Evolutionary conservation across 2,797 vertebrate genomes (phyloP).

Genomic region (Jordanella pulchra): DNA sequence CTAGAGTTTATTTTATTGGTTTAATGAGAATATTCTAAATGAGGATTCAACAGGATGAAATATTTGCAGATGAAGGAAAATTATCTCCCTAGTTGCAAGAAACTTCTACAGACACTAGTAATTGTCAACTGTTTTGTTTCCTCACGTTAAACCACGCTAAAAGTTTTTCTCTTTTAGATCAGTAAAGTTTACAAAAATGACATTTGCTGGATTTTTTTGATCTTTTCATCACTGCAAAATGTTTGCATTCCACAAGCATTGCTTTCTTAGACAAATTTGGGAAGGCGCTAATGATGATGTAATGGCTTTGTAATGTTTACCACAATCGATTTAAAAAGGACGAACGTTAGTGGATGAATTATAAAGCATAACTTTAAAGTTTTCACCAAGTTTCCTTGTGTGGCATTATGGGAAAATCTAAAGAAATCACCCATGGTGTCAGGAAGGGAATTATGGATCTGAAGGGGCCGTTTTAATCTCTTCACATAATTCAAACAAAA

Average conservation of each 20-base stretch:
- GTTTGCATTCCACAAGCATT: neutral
- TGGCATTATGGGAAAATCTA: neutral
- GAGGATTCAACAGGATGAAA: no score
- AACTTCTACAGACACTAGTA: no score
- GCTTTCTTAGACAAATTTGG: neutral
- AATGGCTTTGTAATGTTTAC: neutral
- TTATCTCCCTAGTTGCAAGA: no score
- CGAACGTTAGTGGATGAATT: neutral
- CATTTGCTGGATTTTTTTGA: neutral
- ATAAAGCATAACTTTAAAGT: neutral
- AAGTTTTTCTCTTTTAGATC: no score
- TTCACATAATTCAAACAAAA: neutral
- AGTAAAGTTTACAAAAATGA: no score
- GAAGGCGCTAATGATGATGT: neutral
- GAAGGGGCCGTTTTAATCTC: neutral
- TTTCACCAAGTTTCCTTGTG: neutral
- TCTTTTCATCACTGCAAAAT: neutral
- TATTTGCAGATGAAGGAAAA: no score
- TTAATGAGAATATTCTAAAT: neutral
- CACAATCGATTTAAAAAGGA: neutral
- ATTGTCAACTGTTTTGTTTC: no score
- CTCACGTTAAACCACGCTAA: neutral
- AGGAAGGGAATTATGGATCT: neutral
- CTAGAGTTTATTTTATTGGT: neutral
- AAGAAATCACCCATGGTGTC: neutral